Evolutionary conservation across 2,113 vertebrate genomes (phyloP), one percentile per base, ranked within the genome.

Genomic region (Ovibos moschatus): DNA sequence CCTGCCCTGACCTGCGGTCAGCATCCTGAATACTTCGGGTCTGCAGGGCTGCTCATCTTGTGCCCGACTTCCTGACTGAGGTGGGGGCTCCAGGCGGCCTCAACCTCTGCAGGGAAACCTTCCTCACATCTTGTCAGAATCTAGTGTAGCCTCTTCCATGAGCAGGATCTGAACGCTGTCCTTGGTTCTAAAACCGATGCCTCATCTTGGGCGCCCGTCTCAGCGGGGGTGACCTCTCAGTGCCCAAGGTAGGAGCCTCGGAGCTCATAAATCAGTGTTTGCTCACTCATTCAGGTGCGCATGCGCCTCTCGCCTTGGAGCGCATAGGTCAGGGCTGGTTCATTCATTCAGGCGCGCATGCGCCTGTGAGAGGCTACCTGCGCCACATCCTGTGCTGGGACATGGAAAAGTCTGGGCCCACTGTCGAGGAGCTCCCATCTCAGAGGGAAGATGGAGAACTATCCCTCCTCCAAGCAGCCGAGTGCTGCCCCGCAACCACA

Each of bases 251-350:
- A 53, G 71, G 36, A 50, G 21, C 6, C 43, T 36, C 5, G 16
- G 45, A 58, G 25, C 10, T 5, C 57, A 27, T 58, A 58, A 0
- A 27, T 58, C 25, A 58, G 25, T 6, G 25, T 2, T 58, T 0
- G 10, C 0, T 11, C 10, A 25, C 0, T 27, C 57, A 58, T 28
- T 14, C 27, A 13, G 27, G 58, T 0, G 27, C 58, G 12, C 58
- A 6, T 5, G 58, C 2, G 27, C 27, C 58, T 60, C 58, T 60
- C 2, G 12, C 6, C 50, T 36, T 2, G 21, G 33, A 0, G 45
- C 47, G 50, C 33, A 28, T 43, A 13, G 17, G 11, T 33, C 47
- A 47, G 47, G 0, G 79, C 5, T n/a, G n/a, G 3, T 0, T 27
- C 23, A 19, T 51, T 51, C 16, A 9, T 25, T 27, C 25, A 8